Conservation (phyloP, 2,797 vertebrate species). For the Fringilla coelebs region DNA sequence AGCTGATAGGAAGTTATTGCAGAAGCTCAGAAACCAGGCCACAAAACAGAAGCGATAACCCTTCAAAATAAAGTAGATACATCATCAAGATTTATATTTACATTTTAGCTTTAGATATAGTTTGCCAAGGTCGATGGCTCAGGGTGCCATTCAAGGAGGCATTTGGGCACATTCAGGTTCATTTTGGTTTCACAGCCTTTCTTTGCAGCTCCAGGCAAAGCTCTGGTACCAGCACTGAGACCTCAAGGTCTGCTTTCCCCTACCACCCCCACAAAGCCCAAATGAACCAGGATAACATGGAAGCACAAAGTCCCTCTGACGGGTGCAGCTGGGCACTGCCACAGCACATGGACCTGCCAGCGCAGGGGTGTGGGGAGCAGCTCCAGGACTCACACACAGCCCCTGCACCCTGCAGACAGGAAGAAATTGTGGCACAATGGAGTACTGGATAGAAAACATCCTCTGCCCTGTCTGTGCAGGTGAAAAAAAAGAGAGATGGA, state of each 20-base stretch:
- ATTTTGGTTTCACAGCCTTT: background rate
- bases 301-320: background rate
- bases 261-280: background rate
- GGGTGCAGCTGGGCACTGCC: background rate
- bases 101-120: background rate
- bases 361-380: background rate
- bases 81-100: background rate
- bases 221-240: background rate
- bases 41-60: background rate
- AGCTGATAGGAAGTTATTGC: background rate
- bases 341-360: background rate
- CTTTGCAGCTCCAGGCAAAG: background rate
- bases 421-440: background rate
- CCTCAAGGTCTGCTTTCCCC: background rate
- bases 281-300: background rate
- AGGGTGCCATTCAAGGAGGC: background rate
- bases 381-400: accelerated
- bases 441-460: background rate
- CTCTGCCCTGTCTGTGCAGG: background rate
- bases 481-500: background rate
- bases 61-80: background rate
- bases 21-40: background rate
- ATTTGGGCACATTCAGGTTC: background rate
- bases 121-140: background rate
- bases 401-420: background rate